phyloP scores from a whole-genome alignment of 92 coral and sea anemone genomes.

The Hydrozoanthus gracilis region DNA sequence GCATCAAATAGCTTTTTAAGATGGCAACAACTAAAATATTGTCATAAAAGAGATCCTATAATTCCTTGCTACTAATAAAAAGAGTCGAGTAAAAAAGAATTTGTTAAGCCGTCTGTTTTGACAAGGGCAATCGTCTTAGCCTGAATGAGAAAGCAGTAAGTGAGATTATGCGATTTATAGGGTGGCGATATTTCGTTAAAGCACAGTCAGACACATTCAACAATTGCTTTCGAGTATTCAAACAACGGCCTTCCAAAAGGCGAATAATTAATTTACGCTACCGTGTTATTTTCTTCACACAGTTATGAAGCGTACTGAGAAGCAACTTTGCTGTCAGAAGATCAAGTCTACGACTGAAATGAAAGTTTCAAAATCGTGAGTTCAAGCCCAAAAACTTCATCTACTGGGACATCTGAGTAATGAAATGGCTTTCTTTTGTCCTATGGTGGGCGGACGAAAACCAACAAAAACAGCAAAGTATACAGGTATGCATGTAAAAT shows the following conservation, averaged over 20 bases:
- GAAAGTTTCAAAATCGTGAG: not conserved
- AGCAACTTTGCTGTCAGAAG: not conserved
- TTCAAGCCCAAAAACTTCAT: not conserved
- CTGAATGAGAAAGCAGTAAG: not conserved
- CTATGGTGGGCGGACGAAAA: constrained; percentile 53
- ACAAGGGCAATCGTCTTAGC: constrained; percentile 19
- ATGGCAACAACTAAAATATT: constrained; percentile 5
- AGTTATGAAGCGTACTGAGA: not conserved
- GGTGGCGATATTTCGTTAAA: not conserved
- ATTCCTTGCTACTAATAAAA: constrained; percentile 15
- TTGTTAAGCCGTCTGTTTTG: constrained; percentile 33
- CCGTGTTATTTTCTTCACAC: constrained; percentile 6
- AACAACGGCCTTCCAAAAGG: constrained; percentile 13
- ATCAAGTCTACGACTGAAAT: not conserved
- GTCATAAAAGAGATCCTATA: not conserved
- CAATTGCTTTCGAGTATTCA: constrained; percentile 18
- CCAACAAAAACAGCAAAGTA: constrained; percentile 49
- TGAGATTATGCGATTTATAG: not conserved
- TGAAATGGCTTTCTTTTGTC: constrained; percentile 57
- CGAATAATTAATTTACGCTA: constrained; percentile 18
- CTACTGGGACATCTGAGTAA: not conserved
- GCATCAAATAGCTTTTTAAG: not conserved
- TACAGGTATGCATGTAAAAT: constrained; percentile 51
- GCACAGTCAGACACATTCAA: not conserved
- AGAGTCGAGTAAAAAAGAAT: constrained; percentile 4